phyloP scores from a whole-genome alignment of 2,888 invertebrate genomes.

The Drosophila peninsularis region DNA sequence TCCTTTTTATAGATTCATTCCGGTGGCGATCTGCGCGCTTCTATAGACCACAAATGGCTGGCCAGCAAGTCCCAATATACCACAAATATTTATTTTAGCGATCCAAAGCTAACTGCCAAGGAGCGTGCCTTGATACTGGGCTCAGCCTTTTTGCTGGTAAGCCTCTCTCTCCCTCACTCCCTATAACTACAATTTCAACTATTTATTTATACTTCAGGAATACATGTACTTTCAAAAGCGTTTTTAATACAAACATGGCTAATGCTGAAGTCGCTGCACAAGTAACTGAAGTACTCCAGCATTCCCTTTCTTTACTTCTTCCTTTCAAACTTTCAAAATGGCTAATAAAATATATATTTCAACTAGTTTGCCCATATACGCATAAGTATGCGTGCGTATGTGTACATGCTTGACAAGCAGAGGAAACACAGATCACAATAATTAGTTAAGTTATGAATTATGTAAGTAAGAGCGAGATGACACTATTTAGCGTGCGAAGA shows the following conservation, averaged over 20 bases:
- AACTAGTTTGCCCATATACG: neutral
- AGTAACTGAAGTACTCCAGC: neutral
- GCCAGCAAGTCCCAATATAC: conserved; percentile 89
- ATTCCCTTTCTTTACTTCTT: neutral
- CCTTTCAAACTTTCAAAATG: neutral
- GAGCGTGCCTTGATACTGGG: conserved; percentile 92
- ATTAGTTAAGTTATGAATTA: neutral
- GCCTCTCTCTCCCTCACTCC: conserved; percentile 25
- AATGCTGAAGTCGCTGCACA: neutral
- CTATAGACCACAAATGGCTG: conserved; percentile 90
- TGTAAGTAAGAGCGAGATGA: conserved; percentile 8
- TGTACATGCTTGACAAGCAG: neutral
- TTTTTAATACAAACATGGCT: conserved; percentile 42
- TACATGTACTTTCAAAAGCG: conserved; percentile 83
- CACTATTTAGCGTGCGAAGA: neutral
- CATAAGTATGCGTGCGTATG: neutral
- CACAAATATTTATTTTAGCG: conserved; percentile 91
- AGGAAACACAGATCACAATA: neutral
- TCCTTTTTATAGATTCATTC: conserved; percentile 85
- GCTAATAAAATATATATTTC: neutral
- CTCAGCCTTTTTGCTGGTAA: conserved; percentile 93
- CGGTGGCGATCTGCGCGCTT: conserved; percentile 83
- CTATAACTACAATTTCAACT: neutral
- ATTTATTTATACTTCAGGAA: conserved; percentile 69
- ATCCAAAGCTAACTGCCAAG: conserved; percentile 88